A percentile compares a stretch with the other conserved stretches of the same genome.
phyloP scores from a whole-genome alignment of 2,797 vertebrate genomes.

The Cygnus olor region DNA sequence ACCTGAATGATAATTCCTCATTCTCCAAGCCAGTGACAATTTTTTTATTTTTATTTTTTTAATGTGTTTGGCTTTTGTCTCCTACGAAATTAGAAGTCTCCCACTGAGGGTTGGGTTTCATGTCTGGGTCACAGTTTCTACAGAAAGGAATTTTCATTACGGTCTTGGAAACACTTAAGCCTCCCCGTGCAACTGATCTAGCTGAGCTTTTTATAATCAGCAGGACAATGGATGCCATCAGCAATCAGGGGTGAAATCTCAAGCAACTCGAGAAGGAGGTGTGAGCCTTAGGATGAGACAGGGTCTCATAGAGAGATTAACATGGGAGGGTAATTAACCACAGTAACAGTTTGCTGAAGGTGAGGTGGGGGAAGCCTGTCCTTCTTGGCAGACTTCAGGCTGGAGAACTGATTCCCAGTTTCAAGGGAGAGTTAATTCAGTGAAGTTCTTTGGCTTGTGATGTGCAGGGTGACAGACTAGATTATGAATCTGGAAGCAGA shows the following conservation, averaged over 20 bases:
- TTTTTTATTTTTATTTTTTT: slow-evolving; percentile 28
- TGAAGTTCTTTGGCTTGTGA: not conserved
- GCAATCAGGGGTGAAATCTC: slow-evolving; percentile 58
- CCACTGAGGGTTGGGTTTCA: slow-evolving; percentile 45
- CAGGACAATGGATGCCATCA: slow-evolving; percentile 55
- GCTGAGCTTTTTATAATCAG: slow-evolving; percentile 54
- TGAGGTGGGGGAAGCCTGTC: not conserved
- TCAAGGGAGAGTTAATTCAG: not conserved
- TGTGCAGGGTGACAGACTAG: not conserved
- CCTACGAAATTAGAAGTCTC: slow-evolving; percentile 50
- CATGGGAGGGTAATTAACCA: slow-evolving; percentile 49
- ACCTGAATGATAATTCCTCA: slow-evolving; percentile 31
- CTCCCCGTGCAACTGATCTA: slow-evolving; percentile 55
- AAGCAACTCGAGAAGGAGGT: slow-evolving; percentile 34
- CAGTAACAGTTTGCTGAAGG: slow-evolving; percentile 4
- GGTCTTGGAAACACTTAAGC: slow-evolving; percentile 67
- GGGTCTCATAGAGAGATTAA: slow-evolving; percentile 55
- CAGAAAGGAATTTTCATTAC: slow-evolving; percentile 71
- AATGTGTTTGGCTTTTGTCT: slow-evolving; percentile 38
- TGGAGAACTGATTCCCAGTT: not conserved
- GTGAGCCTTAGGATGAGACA: slow-evolving; percentile 41
- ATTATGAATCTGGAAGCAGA: not conserved
- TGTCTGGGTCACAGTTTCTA: slow-evolving; percentile 57
- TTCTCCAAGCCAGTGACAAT: not conserved
- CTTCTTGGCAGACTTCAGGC: not conserved